Percentiles rank a stretch among this genome's conserved stretches.
These are phyloP conservation scores for Steinernema khuongi DNA, from an alignment of 1,140 invertebrate species.

Conservation along the genomic window DNA sequence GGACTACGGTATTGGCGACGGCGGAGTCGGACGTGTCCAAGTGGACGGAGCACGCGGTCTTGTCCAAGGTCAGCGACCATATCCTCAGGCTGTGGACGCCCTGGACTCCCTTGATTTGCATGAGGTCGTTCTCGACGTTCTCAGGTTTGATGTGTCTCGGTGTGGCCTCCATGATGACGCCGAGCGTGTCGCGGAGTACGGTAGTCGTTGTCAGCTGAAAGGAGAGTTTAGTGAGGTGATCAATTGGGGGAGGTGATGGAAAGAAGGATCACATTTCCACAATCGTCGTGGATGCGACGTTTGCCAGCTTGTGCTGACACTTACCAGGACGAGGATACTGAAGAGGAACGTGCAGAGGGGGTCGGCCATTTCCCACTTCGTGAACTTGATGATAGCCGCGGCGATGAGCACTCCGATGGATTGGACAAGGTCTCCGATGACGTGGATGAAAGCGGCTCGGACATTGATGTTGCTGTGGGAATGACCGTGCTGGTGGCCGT, in stretches of 20 bases:
- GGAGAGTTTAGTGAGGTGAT: slow-evolving; percentile 16
- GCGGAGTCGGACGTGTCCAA: slow-evolving; percentile 36
- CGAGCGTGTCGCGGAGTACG: slow-evolving; percentile 37
- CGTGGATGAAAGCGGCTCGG: slow-evolving; percentile 90
- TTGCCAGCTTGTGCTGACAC: slow-evolving; percentile 68
- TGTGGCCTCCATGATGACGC: slow-evolving; percentile 44
- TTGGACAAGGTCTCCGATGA: slow-evolving; percentile 89
- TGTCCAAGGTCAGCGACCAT: slow-evolving; percentile 91
- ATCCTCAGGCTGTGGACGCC: slow-evolving; percentile 89
- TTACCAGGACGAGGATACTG: slow-evolving; percentile 82
- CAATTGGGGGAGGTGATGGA: neutral
- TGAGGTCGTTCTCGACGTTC: slow-evolving; percentile 32
- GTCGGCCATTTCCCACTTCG: slow-evolving; percentile 70
- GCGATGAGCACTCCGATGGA: slow-evolving; percentile 87
- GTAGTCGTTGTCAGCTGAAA: slow-evolving; percentile 24
- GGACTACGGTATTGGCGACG: slow-evolving; percentile 27
- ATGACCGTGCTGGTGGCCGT: slow-evolving; percentile 20
- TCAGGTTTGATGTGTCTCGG: slow-evolving; percentile 32
- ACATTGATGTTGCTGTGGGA: slow-evolving; percentile 71
- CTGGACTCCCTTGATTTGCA: slow-evolving; percentile 73
- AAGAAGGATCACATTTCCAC: neutral
- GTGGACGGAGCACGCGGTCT: slow-evolving; percentile 61
- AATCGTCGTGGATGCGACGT: neutral
- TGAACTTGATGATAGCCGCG: slow-evolving; percentile 72
- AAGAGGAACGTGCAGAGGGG: slow-evolving; percentile 96